These are phyloP conservation scores for Pyrgilauda ruficollis DNA, from an alignment of 2,113 vertebrate species.

Conservation along the genomic window DNA sequence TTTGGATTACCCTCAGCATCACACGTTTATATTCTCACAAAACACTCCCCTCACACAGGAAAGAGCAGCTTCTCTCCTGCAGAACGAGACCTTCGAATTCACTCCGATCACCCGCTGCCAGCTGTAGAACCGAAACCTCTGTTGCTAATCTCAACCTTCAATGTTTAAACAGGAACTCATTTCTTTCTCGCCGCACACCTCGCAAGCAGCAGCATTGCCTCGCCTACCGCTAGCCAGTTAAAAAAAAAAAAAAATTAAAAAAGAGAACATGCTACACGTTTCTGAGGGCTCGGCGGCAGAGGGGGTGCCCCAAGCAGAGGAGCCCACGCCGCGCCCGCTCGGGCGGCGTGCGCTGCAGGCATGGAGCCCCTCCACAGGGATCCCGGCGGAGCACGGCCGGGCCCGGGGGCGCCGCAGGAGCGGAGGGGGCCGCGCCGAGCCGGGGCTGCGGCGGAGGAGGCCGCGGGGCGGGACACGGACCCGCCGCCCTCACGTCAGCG, in stretches of 20 bases:
- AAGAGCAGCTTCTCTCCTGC: background rate
- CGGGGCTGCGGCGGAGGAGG: background rate
- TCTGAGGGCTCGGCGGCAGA: background rate
- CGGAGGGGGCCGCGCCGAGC: background rate
- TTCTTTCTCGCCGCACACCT: background rate
- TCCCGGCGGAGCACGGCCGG: background rate
- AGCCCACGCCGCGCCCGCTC: background rate
- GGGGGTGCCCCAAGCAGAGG: background rate
- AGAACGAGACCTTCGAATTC: background rate
- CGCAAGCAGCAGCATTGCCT: background rate
- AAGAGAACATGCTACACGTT: no score
- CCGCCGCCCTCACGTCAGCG: background rate
- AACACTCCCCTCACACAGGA: background rate
- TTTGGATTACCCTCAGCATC: background rate
- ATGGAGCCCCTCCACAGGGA: background rate
- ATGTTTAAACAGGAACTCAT: background rate
- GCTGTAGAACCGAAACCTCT: background rate
- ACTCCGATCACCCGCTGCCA: background rate
- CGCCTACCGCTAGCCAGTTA: background rate
- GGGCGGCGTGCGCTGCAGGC: no score
- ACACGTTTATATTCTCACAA: background rate
- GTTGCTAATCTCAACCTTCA: background rate
- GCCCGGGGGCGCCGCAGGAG: background rate
- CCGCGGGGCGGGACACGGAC: background rate
- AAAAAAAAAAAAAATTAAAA: no score